Evolutionary conservation across 2,797 vertebrate genomes (phyloP).

Genomic region (Heteromormyrus szaboi): DNA sequence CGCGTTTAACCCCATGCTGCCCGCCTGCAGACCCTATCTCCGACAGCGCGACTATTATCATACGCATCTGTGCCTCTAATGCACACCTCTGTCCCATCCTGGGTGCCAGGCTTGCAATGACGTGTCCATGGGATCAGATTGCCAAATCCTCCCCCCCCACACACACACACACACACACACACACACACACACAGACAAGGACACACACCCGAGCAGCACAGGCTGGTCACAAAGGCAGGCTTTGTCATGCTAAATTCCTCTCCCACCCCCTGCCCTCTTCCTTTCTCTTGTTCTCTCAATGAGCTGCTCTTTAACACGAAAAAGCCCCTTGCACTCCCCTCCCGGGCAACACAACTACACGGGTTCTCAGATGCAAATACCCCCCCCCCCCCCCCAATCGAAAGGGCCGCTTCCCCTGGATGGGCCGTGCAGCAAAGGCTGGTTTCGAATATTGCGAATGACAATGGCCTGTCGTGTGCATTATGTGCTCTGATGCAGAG

Average conservation of each 20-base stretch:
- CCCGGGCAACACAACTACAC: conserved; percentile 41
- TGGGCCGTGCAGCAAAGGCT: background rate
- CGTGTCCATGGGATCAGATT: conserved; percentile 48
- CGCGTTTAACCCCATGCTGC: conserved; percentile 24
- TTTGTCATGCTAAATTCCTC: conserved; percentile 45
- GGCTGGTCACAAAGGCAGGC: conserved; percentile 59
- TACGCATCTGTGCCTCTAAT: conserved; percentile 30
- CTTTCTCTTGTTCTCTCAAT: conserved; percentile 41
- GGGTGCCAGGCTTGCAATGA: conserved; percentile 37
- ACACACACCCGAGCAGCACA: conserved; percentile 27
- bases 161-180: background rate
- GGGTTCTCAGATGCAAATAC: conserved; percentile 55
- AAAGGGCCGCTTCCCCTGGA: conserved; percentile 3
- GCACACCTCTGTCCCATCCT: conserved; percentile 22
- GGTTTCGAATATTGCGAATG: conserved; percentile 50
- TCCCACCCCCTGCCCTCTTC: conserved; percentile 19
- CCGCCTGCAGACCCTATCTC: background rate
- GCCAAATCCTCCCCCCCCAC: background rate
- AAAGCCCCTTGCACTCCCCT: conserved; percentile 27
- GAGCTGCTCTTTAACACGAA: conserved; percentile 12
- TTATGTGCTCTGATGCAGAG: background rate
- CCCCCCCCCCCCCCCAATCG: conserved; percentile 15
- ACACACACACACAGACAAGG: background rate
- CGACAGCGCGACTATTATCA: background rate
- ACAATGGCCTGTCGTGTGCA: conserved; percentile 45